phyloP scores from a whole-genome alignment of 1,140 invertebrate species.

The Drosophila bocqueti region DNA sequence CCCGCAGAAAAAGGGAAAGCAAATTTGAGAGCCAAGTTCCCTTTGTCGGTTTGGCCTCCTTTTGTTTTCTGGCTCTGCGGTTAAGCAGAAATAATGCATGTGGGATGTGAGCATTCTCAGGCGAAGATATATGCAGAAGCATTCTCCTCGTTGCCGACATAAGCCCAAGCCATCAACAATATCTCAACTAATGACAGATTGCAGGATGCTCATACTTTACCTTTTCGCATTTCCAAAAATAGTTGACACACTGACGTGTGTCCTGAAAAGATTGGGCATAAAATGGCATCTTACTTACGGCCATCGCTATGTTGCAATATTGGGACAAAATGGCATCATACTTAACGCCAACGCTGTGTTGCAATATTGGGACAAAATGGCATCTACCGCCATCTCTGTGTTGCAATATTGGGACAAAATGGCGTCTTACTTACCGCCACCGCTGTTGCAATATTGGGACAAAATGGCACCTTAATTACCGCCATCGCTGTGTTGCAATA shows the following conservation, averaged over 20 bases:
- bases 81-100: constrained; percentile 64
- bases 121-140: constrained; percentile 15
- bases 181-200: constrained; percentile 24
- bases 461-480: no score
- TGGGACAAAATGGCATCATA: no score
- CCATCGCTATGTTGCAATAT: no score
- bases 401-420: no score
- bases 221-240: not conserved
- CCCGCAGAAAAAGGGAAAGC: constrained; percentile 20
- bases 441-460: no score
- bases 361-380: no score
- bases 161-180: constrained; percentile 14
- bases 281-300: no score
- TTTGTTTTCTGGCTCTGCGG: constrained; percentile 44
- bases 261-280: not conserved
- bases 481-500: no score
- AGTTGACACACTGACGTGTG: not conserved
- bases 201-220: constrained; percentile 6
- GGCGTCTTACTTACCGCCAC: no score
- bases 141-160: constrained; percentile 14
- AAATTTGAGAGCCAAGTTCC: constrained; percentile 43
- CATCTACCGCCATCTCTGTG: no score
- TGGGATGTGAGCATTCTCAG: constrained; percentile 36
- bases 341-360: no score
- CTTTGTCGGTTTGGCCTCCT: constrained; percentile 29